These are phyloP conservation scores for Hemiscyllium ocellatum DNA, from an alignment of 2,113 vertebrate genomes.

Conservation along the genomic window DNA sequence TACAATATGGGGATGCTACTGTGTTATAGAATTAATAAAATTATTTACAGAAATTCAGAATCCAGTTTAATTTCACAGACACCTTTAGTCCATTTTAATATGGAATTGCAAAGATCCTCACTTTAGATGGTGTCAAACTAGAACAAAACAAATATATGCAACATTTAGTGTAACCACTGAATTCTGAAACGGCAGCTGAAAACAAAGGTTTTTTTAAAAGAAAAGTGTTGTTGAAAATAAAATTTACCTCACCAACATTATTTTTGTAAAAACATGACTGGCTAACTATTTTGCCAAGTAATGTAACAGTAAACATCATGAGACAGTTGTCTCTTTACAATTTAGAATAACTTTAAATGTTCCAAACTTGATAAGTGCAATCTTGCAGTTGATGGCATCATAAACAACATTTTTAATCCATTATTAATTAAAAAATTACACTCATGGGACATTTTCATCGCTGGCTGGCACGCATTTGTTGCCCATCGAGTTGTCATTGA, in stretches of 20 bases:
- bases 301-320: background rate
- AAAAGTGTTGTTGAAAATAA: background rate
- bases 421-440: background rate
- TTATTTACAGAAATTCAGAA: background rate
- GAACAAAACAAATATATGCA: background rate
- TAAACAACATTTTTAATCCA: background rate
- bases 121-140: background rate
- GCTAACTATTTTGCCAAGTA: background rate
- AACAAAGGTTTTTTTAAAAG: background rate
- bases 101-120: background rate
- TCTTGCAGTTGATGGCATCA: background rate
- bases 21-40: background rate
- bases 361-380: background rate
- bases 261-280: background rate
- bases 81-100: background rate
- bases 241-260: background rate
- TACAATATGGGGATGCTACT: too few relatives aligned
- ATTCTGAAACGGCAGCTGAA: background rate
- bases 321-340: background rate
- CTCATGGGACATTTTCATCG: too few relatives aligned
- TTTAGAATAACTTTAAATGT: background rate
- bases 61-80: background rate
- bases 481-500: too few relatives aligned
- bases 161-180: background rate
- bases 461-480: too few relatives aligned